phyloP scores from a whole-genome alignment of 2,113 vertebrate genomes.

The Myiopsitta monachus region DNA sequence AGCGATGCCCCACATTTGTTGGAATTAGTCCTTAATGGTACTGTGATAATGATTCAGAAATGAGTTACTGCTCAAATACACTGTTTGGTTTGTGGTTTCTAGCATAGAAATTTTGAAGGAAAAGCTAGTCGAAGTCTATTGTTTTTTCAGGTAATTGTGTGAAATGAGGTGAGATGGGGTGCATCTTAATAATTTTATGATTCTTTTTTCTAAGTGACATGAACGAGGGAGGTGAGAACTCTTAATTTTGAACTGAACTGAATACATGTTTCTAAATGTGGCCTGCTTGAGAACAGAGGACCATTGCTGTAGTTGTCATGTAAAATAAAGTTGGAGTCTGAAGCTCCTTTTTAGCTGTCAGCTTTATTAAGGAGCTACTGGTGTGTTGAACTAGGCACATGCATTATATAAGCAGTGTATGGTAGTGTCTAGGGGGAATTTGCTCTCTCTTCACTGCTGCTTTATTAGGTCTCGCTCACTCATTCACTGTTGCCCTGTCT shows the following conservation, averaged over 20 bases:
- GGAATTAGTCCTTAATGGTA: slow-evolving; percentile 60
- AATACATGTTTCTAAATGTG: slow-evolving; percentile 43
- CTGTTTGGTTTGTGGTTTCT: slow-evolving; percentile 55
- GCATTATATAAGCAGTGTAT: slow-evolving; percentile 73
- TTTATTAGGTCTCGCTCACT: slow-evolving; percentile 55
- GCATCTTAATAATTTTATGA: slow-evolving; percentile 7
- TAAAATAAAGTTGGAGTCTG: slow-evolving; percentile 80
- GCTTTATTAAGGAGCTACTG: slow-evolving; percentile 76
- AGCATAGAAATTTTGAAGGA: background rate
- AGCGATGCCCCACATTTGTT: slow-evolving; percentile 39
- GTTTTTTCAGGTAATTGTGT: background rate
- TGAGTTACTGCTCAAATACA: slow-evolving; percentile 51
- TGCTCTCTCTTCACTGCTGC: slow-evolving; percentile 55
- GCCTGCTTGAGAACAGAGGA: slow-evolving; percentile 64
- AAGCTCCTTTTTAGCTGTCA: slow-evolving; percentile 79
- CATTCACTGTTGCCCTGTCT: slow-evolving; percentile 50
- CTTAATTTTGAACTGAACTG: slow-evolving; percentile 39
- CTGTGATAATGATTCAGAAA: slow-evolving; percentile 38
- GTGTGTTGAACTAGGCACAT: slow-evolving; percentile 75
- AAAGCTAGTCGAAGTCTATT: background rate
- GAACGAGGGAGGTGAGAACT: slow-evolving; percentile 16
- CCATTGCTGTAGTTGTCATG: slow-evolving; percentile 79
- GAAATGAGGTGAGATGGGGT: background rate
- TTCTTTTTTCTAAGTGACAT: background rate
- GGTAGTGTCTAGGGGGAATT: slow-evolving; percentile 72